Conservation (phyloP, 2,797 vertebrate species). For the Scomberomorus guttatus region DNA sequence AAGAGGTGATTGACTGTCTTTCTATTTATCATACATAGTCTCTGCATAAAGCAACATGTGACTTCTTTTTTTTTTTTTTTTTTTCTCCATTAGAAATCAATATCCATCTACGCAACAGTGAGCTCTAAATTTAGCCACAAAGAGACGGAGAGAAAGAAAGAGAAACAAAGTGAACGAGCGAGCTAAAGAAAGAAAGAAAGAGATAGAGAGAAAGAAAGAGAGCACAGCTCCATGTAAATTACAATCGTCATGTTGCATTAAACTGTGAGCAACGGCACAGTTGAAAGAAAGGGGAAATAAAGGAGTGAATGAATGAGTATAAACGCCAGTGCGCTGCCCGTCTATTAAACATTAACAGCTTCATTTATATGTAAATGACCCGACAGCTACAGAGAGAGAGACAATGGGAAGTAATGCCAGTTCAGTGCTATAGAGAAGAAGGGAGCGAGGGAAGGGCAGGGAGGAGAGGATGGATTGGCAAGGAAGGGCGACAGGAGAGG, state of each 20-base stretch:
- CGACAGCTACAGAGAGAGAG: slow-evolving; percentile 77
- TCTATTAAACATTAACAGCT: slow-evolving; percentile 91
- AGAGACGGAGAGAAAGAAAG: slow-evolving; percentile 66
- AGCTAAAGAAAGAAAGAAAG: slow-evolving; percentile 62
- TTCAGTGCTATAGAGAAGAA: slow-evolving; percentile 76
- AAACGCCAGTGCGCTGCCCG: slow-evolving; percentile 81
- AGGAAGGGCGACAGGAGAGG: slow-evolving; percentile 2
- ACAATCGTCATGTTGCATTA: slow-evolving; percentile 94
- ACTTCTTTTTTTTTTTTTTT: slow-evolving; percentile 64
- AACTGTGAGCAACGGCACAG: slow-evolving; percentile 90
- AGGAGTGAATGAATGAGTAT: slow-evolving; percentile 63
- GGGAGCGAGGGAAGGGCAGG: slow-evolving; percentile 23
- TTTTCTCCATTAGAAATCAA: slow-evolving; percentile 87
- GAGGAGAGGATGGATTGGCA: slow-evolving; percentile 20
- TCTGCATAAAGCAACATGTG: slow-evolving; percentile 84
- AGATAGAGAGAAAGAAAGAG: slow-evolving; percentile 74
- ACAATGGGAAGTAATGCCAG: slow-evolving; percentile 79
- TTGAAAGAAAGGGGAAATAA: slow-evolving; percentile 84
- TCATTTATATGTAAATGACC: slow-evolving; percentile 91
- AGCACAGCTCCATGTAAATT: slow-evolving; percentile 95
- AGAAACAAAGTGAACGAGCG: slow-evolving; percentile 59
- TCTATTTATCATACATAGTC: slow-evolving; percentile 82
- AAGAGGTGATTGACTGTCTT: slow-evolving; percentile 75
- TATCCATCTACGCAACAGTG: slow-evolving; percentile 92
- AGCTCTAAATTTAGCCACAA: slow-evolving; percentile 94